These are phyloP conservation scores for Neogale vison DNA, from an alignment of 2,113 vertebrate genomes.

Conservation along the genomic window DNA sequence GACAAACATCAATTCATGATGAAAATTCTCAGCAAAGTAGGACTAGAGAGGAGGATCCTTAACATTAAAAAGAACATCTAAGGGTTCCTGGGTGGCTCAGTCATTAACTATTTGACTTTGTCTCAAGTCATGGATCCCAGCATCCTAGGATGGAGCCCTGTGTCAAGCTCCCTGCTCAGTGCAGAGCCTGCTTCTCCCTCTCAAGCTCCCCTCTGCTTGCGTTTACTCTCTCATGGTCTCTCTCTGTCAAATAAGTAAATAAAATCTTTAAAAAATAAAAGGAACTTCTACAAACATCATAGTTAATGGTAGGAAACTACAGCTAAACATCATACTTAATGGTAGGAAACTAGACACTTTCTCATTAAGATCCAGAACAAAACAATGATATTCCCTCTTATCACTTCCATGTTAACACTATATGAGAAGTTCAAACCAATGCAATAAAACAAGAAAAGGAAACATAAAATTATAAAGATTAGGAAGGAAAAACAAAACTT, in stretches of 20 bases:
- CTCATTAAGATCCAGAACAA: background rate
- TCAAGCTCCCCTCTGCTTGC: background rate
- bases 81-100: background rate
- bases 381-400: background rate
- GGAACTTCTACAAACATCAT: background rate
- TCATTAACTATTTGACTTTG: background rate
- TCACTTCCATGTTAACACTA: background rate
- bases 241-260: background rate
- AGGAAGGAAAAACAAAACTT: background rate
- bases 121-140: background rate
- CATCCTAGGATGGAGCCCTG: background rate
- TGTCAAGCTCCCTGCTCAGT: background rate
- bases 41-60: background rate
- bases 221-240: background rate
- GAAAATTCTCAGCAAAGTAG: background rate
- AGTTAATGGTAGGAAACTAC: background rate
- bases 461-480: background rate
- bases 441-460: background rate
- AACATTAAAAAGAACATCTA: background rate
- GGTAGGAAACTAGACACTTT: background rate
- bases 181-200: background rate
- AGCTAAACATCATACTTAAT: background rate
- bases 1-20: background rate
- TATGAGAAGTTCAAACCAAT: background rate
- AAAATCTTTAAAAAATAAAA: background rate